Evolutionary conservation across 2,888 invertebrate species (phyloP), one percentile per base, ranked within the genome.

Genomic region (Lamproptera curius): DNA sequence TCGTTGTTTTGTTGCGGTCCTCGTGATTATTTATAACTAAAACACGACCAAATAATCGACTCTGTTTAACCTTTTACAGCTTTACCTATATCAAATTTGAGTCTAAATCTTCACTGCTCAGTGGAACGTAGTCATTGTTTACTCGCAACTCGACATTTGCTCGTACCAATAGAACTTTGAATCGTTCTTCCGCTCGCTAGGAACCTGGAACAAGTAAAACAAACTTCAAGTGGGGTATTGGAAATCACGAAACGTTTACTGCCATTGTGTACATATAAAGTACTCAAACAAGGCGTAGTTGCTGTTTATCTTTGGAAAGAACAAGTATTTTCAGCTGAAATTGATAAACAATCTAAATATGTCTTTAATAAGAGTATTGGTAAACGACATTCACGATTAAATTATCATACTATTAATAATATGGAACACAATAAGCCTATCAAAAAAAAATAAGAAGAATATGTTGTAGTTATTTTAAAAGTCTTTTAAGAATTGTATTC

Each of bases 1-100:
- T 87, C 84, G 74, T 57, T 81, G 83, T 58, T 84, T 85, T 39
- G 79, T 73, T 11, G 73, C 67, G 61, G 81, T 82, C 61, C 84
- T 70, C 83, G 83, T 84, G 55, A 66, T 77, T 76, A 44, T 58
- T 6, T 6, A 23, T 23, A 6, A 8, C 23, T 8, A 23, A 23
- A 8, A 8, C 8, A 6, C 23, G 4, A 23, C 23, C 8, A 8
- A 23, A 6, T 8, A 23, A 23, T 23, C 4, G 23, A 23, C 23
- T 8, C 4, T 28, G 28, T 28, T n/a, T 10, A 6, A 10, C 9
- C 4, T n/a, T 28, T 10, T 28, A 5, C 10, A 10, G 28, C n/a
- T 28, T 5, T 31, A 40, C 5, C 28, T 28, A 4, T 16, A 16
- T 16, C 3, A 35, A 35, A 35, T 35, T 35, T 10, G 8, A 16